A percentile compares a stretch with the other conserved stretches of the same genome.
phyloP scores from a whole-genome alignment of 1,140 invertebrate genomes.

The Trachymyrmex cornetzi region DNA sequence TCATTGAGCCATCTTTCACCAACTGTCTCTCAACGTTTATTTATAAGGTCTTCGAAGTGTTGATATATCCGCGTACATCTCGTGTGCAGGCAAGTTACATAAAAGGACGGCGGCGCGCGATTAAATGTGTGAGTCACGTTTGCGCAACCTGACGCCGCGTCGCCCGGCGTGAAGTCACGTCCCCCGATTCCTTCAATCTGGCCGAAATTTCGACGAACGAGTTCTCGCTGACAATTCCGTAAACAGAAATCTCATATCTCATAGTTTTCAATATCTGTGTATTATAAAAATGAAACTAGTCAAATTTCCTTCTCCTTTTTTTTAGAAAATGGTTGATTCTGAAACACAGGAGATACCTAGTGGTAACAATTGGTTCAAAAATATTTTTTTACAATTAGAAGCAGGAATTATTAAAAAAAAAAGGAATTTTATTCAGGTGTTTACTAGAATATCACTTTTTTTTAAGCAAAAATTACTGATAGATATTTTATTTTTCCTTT shows the following conservation, averaged over 20 bases:
- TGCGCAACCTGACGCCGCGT: slow-evolving; percentile 63
- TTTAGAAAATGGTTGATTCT: background rate
- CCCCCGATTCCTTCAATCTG: slow-evolving; percentile 7
- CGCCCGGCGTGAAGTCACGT: slow-evolving; percentile 58
- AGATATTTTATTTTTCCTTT: background rate
- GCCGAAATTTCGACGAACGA: slow-evolving; percentile 8
- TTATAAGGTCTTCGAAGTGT: slow-evolving; percentile 3
- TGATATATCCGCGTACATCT: slow-evolving; percentile 36
- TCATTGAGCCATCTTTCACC: background rate
- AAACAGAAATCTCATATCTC: slow-evolving; percentile 28
- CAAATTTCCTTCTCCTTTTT: background rate
- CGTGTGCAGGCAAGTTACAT: slow-evolving; percentile 54
- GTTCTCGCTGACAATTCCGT: slow-evolving; percentile 3
- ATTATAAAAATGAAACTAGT: background rate
- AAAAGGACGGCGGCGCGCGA: slow-evolving; percentile 62
- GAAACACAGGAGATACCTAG: background rate
- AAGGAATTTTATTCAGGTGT: background rate
- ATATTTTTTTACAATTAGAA: background rate
- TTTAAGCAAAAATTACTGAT: background rate
- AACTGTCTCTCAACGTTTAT: background rate
- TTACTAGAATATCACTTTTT: background rate
- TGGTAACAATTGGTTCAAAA: background rate
- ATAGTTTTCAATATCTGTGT: background rate
- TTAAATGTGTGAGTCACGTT: slow-evolving; percentile 67
- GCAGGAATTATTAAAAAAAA: no score